These are phyloP conservation scores for Calypte anna DNA, from an alignment of 2,113 vertebrate genomes.

Conservation along the genomic window DNA sequence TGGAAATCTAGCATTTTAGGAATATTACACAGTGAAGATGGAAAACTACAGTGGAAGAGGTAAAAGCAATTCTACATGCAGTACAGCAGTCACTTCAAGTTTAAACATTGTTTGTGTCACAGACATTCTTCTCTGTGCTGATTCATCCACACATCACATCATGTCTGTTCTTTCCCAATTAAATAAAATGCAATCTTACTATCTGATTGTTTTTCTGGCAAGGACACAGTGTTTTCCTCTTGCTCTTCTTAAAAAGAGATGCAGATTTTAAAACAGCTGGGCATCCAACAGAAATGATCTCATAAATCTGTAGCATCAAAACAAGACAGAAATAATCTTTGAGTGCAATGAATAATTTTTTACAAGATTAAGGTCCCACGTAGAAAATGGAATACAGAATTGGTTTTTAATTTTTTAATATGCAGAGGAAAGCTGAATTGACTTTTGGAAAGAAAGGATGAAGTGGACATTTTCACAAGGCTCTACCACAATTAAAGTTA, in stretches of 20 bases:
- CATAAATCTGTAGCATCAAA: conserved; percentile 42
- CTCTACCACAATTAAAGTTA: neutral
- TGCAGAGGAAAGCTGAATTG: neutral
- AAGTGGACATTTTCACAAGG: neutral
- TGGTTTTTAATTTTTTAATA: neutral
- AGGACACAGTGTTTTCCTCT: conserved; percentile 19
- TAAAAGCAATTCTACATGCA: neutral
- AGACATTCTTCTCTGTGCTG: neutral
- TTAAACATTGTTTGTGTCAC: neutral
- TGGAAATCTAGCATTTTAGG: neutral
- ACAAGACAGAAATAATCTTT: conserved; percentile 54
- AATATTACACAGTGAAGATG: neutral
- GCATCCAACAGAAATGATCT: conserved; percentile 40
- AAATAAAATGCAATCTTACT: neutral
- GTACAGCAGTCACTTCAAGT: neutral
- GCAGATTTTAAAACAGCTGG: conserved; percentile 34
- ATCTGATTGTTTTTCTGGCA: conserved; percentile 26
- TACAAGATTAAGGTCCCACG: neutral
- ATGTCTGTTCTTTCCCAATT: neutral
- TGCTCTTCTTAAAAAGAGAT: conserved; percentile 13
- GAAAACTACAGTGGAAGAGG: neutral
- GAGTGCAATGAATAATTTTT: neutral
- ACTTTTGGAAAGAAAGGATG: neutral
- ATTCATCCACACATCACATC: neutral
- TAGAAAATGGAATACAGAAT: conserved; percentile 2